Evolutionary conservation across 2,888 invertebrate species (phyloP).

Genomic region (Metallyticus violacea): DNA sequence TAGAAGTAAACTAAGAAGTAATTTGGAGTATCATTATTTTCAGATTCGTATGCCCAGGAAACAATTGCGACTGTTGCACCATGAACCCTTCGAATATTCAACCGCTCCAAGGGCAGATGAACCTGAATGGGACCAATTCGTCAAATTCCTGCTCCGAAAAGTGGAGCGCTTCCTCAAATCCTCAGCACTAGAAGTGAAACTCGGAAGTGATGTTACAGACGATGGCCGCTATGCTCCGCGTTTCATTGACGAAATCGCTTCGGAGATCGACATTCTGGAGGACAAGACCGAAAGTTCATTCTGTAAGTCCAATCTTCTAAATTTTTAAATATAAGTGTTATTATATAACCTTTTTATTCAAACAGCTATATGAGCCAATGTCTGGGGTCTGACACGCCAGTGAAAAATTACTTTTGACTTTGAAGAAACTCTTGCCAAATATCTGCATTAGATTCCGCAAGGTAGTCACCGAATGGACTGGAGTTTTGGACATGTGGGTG

Average conservation of each 20-base stretch:
- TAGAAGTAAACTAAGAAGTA: no score
- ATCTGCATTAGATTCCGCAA: no score
- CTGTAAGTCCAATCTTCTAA: conserved; percentile 59
- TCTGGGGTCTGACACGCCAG: no score
- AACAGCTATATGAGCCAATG: no score
- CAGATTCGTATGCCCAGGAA: conserved; percentile 59
- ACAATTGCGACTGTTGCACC: conserved; percentile 64
- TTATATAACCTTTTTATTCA: no score
- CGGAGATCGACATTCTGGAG: conserved; percentile 78
- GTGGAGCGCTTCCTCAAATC: conserved; percentile 76
- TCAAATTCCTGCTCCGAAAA: conserved; percentile 74
- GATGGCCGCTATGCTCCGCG: conserved; percentile 73
- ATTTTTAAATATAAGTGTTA: no score
- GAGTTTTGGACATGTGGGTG: no score
- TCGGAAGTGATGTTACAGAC: conserved; percentile 74
- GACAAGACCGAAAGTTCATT: conserved; percentile 77
- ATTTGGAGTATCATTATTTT: no score
- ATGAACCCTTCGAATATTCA: conserved; percentile 71
- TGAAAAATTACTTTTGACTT: no score
- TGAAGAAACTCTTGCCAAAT: no score
- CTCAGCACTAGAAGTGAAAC: conserved; percentile 68
- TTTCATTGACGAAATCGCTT: conserved; percentile 79
- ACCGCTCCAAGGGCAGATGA: conserved; percentile 68
- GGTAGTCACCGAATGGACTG: no score
- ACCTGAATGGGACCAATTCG: conserved; percentile 76